Percentiles rank a stretch among this genome's conserved stretches.
Conservation (phyloP, 2,113 vertebrate genomes). For the Argyrosomus japonicus region DNA sequence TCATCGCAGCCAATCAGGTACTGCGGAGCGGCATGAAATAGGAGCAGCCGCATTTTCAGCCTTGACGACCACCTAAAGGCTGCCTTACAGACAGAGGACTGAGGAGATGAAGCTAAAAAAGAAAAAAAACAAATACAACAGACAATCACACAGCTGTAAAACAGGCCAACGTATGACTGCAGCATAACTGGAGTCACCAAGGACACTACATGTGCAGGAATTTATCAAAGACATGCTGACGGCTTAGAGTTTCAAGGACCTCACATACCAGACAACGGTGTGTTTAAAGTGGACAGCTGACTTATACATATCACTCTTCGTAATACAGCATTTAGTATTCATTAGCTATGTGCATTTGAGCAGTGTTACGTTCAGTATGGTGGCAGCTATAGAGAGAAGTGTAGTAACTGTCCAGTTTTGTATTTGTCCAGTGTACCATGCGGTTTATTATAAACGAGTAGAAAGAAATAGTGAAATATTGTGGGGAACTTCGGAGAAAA, state of each 20-base stretch:
- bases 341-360: conserved; percentile 67
- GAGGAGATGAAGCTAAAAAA: conserved; percentile 16
- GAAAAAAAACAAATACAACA: conserved; percentile 14
- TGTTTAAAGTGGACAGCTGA: conserved; percentile 42
- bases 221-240: conserved; percentile 1
- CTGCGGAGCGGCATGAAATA: conserved; percentile 98
- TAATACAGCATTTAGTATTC: conserved; percentile 57
- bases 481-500: conserved; percentile 17
- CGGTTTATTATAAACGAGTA: conserved; percentile 43
- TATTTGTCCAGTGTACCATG: conserved; percentile 64
- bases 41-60: conserved; percentile 33
- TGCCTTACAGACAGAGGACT: conserved; percentile 44
- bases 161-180: conserved; percentile 38
- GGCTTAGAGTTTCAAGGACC: conserved; percentile 20
- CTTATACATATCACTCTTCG: conserved; percentile 69
- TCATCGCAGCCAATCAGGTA: conserved; percentile 98
- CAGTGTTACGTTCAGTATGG: conserved; percentile 69
- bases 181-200: conserved; percentile 13
- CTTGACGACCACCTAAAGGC: conserved; percentile 56
- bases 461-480: conserved; percentile 50
- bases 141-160: conserved; percentile 57
- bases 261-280: conserved; percentile 9
- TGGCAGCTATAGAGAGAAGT: conserved; percentile 72
- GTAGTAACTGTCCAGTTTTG: conserved; percentile 70
- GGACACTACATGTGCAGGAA: conserved; percentile 33